phyloP scores from a whole-genome alignment of 35 echinoderm and acorn worm genomes.

The Hemicentrotus pulcherrimus region DNA sequence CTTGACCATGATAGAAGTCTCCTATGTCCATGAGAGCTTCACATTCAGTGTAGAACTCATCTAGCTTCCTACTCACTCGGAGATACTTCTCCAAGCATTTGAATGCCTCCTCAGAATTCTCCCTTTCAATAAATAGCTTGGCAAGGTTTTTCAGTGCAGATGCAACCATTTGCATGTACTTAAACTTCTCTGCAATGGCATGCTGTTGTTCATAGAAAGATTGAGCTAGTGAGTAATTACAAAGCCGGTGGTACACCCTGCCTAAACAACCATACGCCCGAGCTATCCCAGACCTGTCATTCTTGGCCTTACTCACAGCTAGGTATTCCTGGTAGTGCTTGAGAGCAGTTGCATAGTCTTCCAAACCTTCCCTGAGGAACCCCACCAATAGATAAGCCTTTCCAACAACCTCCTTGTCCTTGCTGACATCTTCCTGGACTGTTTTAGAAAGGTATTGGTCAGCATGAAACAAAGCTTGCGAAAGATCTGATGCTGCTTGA shows the following conservation, averaged over 20 bases:
- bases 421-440: slow-evolving; percentile 9
- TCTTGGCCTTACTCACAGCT: slow-evolving; percentile 55
- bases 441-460: slow-evolving; percentile 50
- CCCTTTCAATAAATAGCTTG: slow-evolving; percentile 65
- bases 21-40: slow-evolving; percentile 74
- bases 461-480: slow-evolving; percentile 69
- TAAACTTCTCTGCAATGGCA: slow-evolving; percentile 72
- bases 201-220: slow-evolving; percentile 89
- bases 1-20: slow-evolving; percentile 60
- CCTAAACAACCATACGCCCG: slow-evolving; percentile 90
- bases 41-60: slow-evolving; percentile 95
- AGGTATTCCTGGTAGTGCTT: slow-evolving; percentile 84
- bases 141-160: slow-evolving; percentile 72
- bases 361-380: slow-evolving; percentile 64
- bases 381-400: slow-evolving; percentile 76
- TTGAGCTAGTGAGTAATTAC: slow-evolving; percentile 73
- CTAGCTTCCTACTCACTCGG: slow-evolving; percentile 75
- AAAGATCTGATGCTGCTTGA: slow-evolving; percentile 60
- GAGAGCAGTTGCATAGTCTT: slow-evolving; percentile 71
- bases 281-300: slow-evolving; percentile 77
- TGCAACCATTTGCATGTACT: slow-evolving; percentile 73
- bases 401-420: slow-evolving; percentile 55
- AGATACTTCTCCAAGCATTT: slow-evolving; percentile 78
- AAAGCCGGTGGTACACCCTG: slow-evolving; percentile 69
- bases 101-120: slow-evolving; percentile 59